Evolutionary conservation across 1,140 invertebrate species (phyloP).

Genomic region (Dufourea novaeangliae): DNA sequence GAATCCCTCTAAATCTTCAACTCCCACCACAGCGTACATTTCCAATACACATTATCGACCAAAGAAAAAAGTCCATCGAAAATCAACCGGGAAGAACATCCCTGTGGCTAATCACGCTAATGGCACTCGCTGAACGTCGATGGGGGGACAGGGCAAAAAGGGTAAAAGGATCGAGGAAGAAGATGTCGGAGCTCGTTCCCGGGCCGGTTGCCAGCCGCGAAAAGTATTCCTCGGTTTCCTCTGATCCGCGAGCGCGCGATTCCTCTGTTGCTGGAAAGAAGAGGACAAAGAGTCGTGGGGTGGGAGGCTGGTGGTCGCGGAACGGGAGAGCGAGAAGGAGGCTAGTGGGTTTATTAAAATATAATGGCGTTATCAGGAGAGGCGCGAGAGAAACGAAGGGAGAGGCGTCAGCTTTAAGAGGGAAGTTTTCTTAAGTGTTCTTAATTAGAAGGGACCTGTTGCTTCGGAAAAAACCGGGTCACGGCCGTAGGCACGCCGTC

Average conservation of each 20-base stretch:
- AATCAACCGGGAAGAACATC: neutral
- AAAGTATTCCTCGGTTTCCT: conserved; percentile 11
- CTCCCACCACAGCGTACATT: too few relatives aligned
- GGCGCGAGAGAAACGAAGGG: conserved; percentile 58
- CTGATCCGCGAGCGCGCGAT: neutral
- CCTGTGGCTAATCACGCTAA: conserved; percentile 17
- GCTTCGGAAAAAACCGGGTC: conserved; percentile 82
- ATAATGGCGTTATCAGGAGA: conserved; percentile 76
- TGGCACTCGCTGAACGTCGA: neutral
- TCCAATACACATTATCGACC: too few relatives aligned
- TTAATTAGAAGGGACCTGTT: conserved; percentile 83
- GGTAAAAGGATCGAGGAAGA: neutral
- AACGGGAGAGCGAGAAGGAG: conserved; percentile 23
- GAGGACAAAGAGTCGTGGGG: conserved; percentile 24
- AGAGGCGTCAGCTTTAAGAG: conserved; percentile 81
- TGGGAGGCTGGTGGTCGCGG: neutral
- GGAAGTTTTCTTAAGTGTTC: conserved; percentile 83
- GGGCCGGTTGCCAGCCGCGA: conserved; percentile 37
- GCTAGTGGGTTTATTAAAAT: conserved; percentile 77
- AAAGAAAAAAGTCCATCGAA: neutral
- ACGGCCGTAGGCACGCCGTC: conserved; percentile 78
- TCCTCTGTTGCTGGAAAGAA: conserved; percentile 38
- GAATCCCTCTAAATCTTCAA: too few relatives aligned
- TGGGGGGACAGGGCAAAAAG: neutral
- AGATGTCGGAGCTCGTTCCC: neutral